These are phyloP conservation scores for Villa cingulata DNA, from an alignment of 2,888 invertebrate species.

Conservation along the genomic window DNA sequence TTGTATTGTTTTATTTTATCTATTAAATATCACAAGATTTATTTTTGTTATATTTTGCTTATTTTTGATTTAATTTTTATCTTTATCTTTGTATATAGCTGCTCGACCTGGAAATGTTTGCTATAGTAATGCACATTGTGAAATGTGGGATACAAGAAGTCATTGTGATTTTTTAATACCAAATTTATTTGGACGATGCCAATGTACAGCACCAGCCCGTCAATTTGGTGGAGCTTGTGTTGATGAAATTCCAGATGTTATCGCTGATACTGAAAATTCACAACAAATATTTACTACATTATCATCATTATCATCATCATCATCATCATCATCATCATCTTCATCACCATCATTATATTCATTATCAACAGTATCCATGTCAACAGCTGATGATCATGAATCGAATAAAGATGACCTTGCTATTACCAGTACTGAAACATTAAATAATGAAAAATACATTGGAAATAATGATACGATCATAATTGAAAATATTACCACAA, in stretches of 20 bases:
- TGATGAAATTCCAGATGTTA: constrained; percentile 10
- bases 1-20: too few relatives aligned
- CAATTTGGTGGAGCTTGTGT: constrained; percentile 53
- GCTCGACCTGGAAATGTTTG: constrained; percentile 76
- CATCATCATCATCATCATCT: too few relatives aligned
- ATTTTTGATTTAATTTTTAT: neutral
- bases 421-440: neutral
- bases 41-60: neutral
- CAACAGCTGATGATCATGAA: neutral
- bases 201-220: constrained; percentile 55
- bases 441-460: neutral
- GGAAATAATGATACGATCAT: neutral
- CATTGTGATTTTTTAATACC: constrained; percentile 83
- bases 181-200: constrained; percentile 77
- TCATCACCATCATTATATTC: neutral
- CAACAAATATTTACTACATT: constrained; percentile 5
- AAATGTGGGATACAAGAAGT: constrained; percentile 66
- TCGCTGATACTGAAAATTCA: constrained; percentile 4
- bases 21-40: neutral
- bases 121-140: constrained; percentile 80
- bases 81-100: constrained; percentile 44
- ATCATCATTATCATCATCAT: neutral
- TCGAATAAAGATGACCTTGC: neutral
- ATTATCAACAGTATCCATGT: too few relatives aligned
- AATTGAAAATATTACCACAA: neutral